phyloP scores from a whole-genome alignment of 2,797 vertebrate genomes.

The Gallinago nigripennis region DNA sequence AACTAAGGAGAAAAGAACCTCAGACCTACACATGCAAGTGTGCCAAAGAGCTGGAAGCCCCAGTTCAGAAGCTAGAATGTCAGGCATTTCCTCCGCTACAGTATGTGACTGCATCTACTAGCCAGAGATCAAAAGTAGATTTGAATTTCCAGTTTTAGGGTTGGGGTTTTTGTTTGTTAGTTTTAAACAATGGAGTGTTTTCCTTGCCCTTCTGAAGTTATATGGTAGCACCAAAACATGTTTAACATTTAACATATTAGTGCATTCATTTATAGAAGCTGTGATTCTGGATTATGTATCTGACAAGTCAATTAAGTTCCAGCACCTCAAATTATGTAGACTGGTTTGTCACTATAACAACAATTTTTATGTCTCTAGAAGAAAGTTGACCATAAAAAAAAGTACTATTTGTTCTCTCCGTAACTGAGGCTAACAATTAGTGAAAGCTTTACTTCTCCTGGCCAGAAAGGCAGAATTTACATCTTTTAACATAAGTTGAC shows the following conservation, averaged over 20 bases:
- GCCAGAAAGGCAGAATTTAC: not conserved
- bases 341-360: conserved; percentile 57
- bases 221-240: not conserved
- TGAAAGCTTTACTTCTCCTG: conserved; percentile 8
- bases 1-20: conserved; percentile 51
- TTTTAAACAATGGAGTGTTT: conserved; percentile 56
- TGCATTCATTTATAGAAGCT: conserved; percentile 50
- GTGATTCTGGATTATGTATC: not conserved
- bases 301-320: conserved; percentile 62
- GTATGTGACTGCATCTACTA: conserved; percentile 77
- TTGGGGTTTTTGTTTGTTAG: not conserved
- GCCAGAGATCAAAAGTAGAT: conserved; percentile 76
- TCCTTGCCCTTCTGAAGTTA: conserved; percentile 40
- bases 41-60: conserved; percentile 82
- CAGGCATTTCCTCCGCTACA: conserved; percentile 83
- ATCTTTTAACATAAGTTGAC: not conserved
- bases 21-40: conserved; percentile 71
- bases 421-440: not conserved
- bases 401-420: not conserved
- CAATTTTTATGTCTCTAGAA: conserved; percentile 32
- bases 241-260: conserved; percentile 47
- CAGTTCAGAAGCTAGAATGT: conserved; percentile 83
- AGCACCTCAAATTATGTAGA: conserved; percentile 48
- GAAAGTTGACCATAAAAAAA: not conserved
- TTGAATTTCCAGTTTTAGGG: not conserved